phyloP scores from a whole-genome alignment of 2,888 invertebrate species.

The Julus scanicus region DNA sequence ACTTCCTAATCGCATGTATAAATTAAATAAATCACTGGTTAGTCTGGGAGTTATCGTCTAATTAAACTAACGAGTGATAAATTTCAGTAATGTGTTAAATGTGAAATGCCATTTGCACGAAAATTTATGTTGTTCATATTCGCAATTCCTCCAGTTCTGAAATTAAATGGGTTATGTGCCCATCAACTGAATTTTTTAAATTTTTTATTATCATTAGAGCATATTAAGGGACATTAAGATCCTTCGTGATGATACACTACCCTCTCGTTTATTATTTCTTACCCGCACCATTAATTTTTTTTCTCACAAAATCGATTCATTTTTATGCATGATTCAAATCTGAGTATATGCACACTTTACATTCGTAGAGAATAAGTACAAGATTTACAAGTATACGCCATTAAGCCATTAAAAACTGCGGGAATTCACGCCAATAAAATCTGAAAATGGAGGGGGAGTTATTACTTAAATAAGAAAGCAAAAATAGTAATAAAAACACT shows the following conservation, averaged over 20 bases:
- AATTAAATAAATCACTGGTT: no score
- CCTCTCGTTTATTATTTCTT: slow-evolving; percentile 34
- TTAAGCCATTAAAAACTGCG: background rate
- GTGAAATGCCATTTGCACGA: no score
- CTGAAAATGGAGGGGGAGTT: background rate
- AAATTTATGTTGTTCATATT: no score
- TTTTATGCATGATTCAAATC: slow-evolving; percentile 2
- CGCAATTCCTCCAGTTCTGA: background rate
- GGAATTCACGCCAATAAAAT: background rate
- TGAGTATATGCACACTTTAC: background rate
- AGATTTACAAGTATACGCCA: background rate
- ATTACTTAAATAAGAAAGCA: background rate
- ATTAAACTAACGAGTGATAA: no score
- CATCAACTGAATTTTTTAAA: background rate
- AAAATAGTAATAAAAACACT: background rate
- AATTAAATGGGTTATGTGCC: background rate
- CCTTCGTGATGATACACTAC: background rate
- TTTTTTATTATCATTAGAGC: background rate
- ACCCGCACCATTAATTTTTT: slow-evolving; percentile 31
- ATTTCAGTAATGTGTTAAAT: no score
- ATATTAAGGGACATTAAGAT: slow-evolving; percentile 10
- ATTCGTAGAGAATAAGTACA: background rate
- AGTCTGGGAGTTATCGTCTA: no score
- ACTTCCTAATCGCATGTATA: no score
- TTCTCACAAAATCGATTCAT: background rate